Percentiles rank a stretch among this genome's conserved stretches.
These are phyloP conservation scores for Albula glossodonta DNA, from an alignment of 2,113 vertebrate species.

Conservation along the genomic window DNA sequence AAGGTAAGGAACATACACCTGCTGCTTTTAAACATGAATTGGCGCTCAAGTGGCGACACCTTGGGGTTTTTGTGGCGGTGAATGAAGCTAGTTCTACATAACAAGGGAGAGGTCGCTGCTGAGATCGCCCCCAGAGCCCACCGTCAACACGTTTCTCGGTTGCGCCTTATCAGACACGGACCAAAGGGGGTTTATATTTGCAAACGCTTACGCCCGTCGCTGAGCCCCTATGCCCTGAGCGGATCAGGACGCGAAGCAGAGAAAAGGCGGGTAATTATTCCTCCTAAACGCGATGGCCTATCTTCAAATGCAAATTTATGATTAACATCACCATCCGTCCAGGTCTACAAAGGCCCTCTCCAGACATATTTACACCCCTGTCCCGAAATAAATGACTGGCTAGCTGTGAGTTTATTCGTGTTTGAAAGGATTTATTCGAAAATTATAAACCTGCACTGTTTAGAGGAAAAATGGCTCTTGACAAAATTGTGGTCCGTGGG, in stretches of 20 bases:
- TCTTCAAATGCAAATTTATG: constrained; percentile 73
- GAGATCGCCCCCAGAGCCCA: constrained; percentile 35
- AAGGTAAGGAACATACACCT: constrained; percentile 68
- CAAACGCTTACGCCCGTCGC: background rate
- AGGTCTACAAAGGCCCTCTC: constrained; percentile 70
- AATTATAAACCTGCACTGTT: constrained; percentile 69
- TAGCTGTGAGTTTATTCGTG: constrained; percentile 64
- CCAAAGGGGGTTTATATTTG: background rate
- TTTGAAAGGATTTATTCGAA: constrained; percentile 69
- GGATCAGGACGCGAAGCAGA: background rate
- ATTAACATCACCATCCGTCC: constrained; percentile 70
- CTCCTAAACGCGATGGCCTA: constrained; percentile 49
- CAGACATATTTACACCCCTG: constrained; percentile 62
- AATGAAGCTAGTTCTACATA: constrained; percentile 6
- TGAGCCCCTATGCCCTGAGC: background rate
- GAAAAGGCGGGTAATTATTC: constrained; percentile 36
- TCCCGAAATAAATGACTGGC: constrained; percentile 62
- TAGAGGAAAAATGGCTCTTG: constrained; percentile 33
- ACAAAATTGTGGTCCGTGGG: too few relatives aligned
- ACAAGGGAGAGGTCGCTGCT: constrained; percentile 24
- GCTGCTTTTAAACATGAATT: constrained; percentile 66
- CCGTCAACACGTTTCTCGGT: background rate
- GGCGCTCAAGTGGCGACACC: constrained; percentile 63
- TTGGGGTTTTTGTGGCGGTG: constrained; percentile 48
- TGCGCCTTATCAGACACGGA: background rate